phyloP scores from a whole-genome alignment of 1,140 invertebrate species.

The Drosophila sp. region DNA sequence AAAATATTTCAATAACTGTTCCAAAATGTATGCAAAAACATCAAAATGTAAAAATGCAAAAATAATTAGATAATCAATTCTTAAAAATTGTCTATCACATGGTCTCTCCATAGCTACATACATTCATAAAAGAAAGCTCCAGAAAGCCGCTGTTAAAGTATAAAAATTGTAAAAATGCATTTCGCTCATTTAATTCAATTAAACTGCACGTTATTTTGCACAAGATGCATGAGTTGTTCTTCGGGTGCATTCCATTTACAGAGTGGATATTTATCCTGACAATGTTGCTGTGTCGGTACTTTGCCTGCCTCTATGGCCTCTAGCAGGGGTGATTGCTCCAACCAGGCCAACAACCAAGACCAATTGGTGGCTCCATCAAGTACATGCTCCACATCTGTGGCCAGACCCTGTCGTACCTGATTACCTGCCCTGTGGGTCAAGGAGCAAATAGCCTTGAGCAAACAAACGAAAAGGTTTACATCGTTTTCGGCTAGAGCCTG shows the following conservation, averaged over 20 bases:
- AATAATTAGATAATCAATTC: too few relatives aligned
- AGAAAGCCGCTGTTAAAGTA: not conserved
- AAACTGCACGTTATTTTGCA: slow-evolving; percentile 61
- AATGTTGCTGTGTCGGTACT: slow-evolving; percentile 17
- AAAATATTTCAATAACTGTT: too few relatives aligned
- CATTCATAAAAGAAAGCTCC: not conserved
- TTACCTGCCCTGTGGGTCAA: slow-evolving; percentile 39
- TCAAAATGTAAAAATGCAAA: too few relatives aligned
- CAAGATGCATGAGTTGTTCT: slow-evolving; percentile 42
- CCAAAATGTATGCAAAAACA: too few relatives aligned
- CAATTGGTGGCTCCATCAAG: slow-evolving; percentile 59
- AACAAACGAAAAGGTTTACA: slow-evolving; percentile 57
- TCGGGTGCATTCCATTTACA: slow-evolving; percentile 67
- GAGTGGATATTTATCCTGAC: slow-evolving; percentile 50
- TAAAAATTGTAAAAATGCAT: not conserved
- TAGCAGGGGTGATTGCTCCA: slow-evolving; percentile 49
- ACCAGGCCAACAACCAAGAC: slow-evolving; percentile 51
- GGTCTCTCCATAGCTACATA: not conserved
- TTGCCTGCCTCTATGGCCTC: slow-evolving; percentile 59
- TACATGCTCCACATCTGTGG: slow-evolving; percentile 56
- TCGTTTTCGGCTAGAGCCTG: slow-evolving; percentile 58
- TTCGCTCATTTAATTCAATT: slow-evolving; percentile 23
- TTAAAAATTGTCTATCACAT: not conserved
- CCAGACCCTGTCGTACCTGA: slow-evolving; percentile 35
- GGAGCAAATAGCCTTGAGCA: slow-evolving; percentile 66